Evolutionary conservation across 2,797 vertebrate species (phyloP), one percentile per base, ranked within the genome.

Genomic region (Microctenopoma lineatum): DNA sequence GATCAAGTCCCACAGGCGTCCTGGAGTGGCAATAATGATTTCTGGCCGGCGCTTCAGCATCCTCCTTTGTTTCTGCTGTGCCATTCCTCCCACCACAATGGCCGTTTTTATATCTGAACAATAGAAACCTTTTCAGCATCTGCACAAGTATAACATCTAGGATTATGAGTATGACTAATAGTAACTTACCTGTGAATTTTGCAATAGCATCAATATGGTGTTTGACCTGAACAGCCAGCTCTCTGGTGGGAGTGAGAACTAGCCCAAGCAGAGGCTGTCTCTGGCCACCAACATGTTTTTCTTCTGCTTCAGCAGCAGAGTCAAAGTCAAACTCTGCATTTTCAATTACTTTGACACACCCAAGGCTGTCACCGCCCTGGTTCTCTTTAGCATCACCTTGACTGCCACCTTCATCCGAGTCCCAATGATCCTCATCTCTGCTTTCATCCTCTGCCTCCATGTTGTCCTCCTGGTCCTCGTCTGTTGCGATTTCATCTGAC

Each of bases 171-270:
- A 4, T 34, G 44, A 9, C 12, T 18, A 25, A 48, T 0, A 39
- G n/a, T 5, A 10, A 84, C 84, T 79, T 69, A 98, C 98, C 96
- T 84, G 97, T 96, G 89, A 97, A 98, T 83, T 87, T 95, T 16
- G 96, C 92, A 4, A 95, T 92, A 13, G 97, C 97, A 67, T 99
- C 98, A n/a, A 99, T 94, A 73, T 99, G 97, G 76, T 99, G 96
- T 61, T 97, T 99, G 70, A 99, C 97, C 91, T 99, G 98, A 41
- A 99, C 93, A 4, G 98, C 98, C 66, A 99, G 93, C 90, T 99
- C 98, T 83, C 97, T 95, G 42, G 98, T 99, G 41, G 98, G 98
- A 26, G 96, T 96, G 72, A 99, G 95, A 58, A 99, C 94, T 63
- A 99, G 92, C 0, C 97, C 98, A 5, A 99, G 94, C 64, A 99